Evolutionary conservation across 2,113 vertebrate species (phyloP).

Genomic region (Pan paniscus): DNA sequence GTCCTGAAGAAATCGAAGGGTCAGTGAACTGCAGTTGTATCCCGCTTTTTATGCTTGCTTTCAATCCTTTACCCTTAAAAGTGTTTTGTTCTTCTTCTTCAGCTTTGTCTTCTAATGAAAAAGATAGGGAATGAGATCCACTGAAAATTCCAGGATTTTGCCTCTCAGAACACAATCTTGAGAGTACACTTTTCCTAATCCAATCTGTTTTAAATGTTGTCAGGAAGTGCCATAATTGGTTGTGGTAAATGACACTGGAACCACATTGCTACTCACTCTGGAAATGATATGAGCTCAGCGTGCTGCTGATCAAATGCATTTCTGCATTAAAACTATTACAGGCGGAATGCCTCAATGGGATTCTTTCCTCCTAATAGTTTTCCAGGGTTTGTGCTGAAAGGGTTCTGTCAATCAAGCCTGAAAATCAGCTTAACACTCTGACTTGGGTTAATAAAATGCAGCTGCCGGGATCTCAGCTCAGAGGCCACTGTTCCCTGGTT

Average conservation of each 20-base stretch:
- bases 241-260: conserved; percentile 76
- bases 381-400: conserved; percentile 71
- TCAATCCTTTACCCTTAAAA: conserved; percentile 32
- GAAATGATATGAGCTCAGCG: conserved; percentile 60
- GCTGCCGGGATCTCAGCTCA: conserved; percentile 68
- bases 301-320: conserved; percentile 56
- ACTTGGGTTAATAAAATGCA: conserved; percentile 75
- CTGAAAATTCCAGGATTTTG: conserved; percentile 74
- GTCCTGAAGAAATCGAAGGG: not conserved
- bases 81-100: not conserved
- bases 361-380: conserved; percentile 63
- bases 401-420: conserved; percentile 82
- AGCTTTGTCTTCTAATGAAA: conserved; percentile 55
- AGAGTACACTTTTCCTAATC: conserved; percentile 76
- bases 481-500: conserved; percentile 66
- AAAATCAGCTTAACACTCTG: conserved; percentile 81
- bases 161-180: conserved; percentile 66
- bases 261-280: conserved; percentile 76
- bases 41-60: conserved; percentile 12
- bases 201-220: conserved; percentile 74
- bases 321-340: conserved; percentile 77
- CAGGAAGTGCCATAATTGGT: conserved; percentile 73
- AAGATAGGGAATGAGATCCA: conserved; percentile 48
- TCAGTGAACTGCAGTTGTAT: not conserved
- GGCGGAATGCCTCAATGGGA: conserved; percentile 43